Base-by-base conservation (phyloP, 1,140 invertebrate species). In the Cheumatopsyche charites region DNA sequence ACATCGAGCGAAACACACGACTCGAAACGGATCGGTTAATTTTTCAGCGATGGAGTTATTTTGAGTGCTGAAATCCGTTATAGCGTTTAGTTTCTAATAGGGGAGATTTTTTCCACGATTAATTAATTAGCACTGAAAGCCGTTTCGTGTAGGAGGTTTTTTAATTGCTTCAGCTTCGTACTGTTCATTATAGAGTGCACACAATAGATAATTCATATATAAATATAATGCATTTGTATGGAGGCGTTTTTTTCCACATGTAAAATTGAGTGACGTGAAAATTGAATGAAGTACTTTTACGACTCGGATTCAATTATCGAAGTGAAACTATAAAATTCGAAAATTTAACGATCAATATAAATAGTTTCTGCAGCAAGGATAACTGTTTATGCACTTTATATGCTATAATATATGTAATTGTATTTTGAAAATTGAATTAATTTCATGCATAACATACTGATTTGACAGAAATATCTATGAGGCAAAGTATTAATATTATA, bases 301-400 rank as follows among this genome's bases (percentile, higher is more conserved):
- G 62, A 23, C n/a, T 9, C 15, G n/a, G 23, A 63, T 63, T 63
- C 62, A 63, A 63, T 63, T 63, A 63, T 63, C 29, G 62, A 63
- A 42, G 29, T 42, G 62, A n/a, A 42, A 19, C 62, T 42, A 41
- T 63, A 63, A 63, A 63, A 63, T 42, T 41, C 29, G 36, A 23
- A 26, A 63, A 0, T 26, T 17, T 42, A 63, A 29, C 62, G 62
- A 12, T 15, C 23, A 41, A 63, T 63, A 63, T 63, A 63, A 63
- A n/a, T 63, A 42, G 62, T 63, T 42, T 26, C 26, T 63, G 62
- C 12, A 26, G 62, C 26, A 26, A 15, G 58, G 29, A 25, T 5
- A 26, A 62, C 23, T n/a, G n/a, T n/a, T n/a, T n/a, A 26, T 25
- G 47, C 7, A 11, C 23, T 9, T 61, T 3, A n/a, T 9, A 19